Evolutionary conservation across 2,888 invertebrate genomes (phyloP).

Genomic region (Eristalinus aeneus): DNA sequence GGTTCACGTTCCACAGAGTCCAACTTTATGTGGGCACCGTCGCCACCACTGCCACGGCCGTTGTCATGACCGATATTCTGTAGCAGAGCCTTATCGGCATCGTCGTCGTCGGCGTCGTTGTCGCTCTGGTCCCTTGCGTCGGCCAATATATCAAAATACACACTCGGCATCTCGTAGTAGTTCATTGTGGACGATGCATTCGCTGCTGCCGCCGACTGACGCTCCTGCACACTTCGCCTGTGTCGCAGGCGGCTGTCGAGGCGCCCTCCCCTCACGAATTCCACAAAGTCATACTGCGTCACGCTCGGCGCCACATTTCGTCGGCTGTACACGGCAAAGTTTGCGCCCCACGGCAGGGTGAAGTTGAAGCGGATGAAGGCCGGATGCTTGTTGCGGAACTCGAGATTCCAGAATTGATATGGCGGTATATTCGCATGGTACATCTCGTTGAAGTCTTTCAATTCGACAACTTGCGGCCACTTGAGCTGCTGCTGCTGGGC

Average conservation of each 20-base stretch:
- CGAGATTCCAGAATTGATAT: slow-evolving; percentile 96
- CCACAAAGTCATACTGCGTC: slow-evolving; percentile 97
- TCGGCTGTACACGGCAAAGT: slow-evolving; percentile 97
- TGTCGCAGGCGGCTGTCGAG: slow-evolving; percentile 89
- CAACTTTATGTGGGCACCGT: slow-evolving; percentile 57
- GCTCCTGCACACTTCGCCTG: slow-evolving; percentile 75
- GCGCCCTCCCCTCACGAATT: slow-evolving; percentile 93
- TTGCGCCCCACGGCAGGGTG: slow-evolving; percentile 94
- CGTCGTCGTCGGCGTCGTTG: slow-evolving; percentile 77
- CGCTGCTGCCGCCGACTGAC: slow-evolving; percentile 14
- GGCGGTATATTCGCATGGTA: slow-evolving; percentile 93
- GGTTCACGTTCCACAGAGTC: slow-evolving; percentile 49
- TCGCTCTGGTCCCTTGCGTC: slow-evolving; percentile 72
- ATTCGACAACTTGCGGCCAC: slow-evolving; percentile 89
- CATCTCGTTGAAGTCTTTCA: slow-evolving; percentile 91
- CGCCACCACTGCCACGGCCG: slow-evolving; percentile 73
- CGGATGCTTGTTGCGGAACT: slow-evolving; percentile 94
- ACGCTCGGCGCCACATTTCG: slow-evolving; percentile 97
- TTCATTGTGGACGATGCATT: slow-evolving; percentile 27
- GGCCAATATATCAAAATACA: slow-evolving; percentile 72
- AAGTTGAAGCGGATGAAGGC: slow-evolving; percentile 94
- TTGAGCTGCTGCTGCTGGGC: slow-evolving; percentile 86
- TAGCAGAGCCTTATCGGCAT: slow-evolving; percentile 73
- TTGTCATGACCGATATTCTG: slow-evolving; percentile 72
- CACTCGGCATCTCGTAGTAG: slow-evolving; percentile 51